Evolutionary conservation across 2,888 invertebrate species (phyloP), one percentile per base, ranked within the genome.

Genomic region (Cephalotes varians): DNA sequence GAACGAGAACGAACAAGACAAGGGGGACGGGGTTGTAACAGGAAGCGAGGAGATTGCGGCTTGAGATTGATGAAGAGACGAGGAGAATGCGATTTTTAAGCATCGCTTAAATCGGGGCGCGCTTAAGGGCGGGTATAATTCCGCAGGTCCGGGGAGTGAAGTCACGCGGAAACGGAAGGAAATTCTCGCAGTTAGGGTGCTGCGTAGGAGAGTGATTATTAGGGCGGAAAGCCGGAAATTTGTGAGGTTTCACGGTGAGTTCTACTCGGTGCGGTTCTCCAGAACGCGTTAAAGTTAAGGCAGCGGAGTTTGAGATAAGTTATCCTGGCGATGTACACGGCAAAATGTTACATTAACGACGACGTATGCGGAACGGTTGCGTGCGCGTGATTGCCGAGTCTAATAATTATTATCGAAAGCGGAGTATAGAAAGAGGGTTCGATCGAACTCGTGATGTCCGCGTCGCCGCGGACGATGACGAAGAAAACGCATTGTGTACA

Each of bases 61-160:
- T 54, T 34, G 82, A 82, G 81, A 77, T 65, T 65, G 81, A 77
- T 77, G 81, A 65, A 79, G 81, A 65, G 40, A 47, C 79, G 80
- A 73, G 34, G 80, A 73, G 72, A 72, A 56, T 67, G 56, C 77
- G 56, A 79, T 79, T 79, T 79, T 79, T 79, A 72, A 79, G 72
- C 44, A 72, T 79, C 56, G 40, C 77, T 71, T 72, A 56, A 79
- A 79, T 44, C 77, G 69, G 40, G 44, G 44, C 51, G 72, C 54
- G 71, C 72, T 77, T 79, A 71, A 71, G 31, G 72, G 44, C 37
- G 71, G 49, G 28, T 62, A 62, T 73, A 62, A 73, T 62, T 73
- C n/a, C 49, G 51, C 40, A 28, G 51, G 64, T 65, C 37, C 40
- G 56, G 21, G 51, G 51, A 51, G 73, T 71, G 56, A 71, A 77